Percentiles rank a stretch among this genome's conserved stretches.
These are phyloP conservation scores for Samia ricini DNA, from an alignment of 1,140 invertebrate species.

Conservation along the genomic window DNA sequence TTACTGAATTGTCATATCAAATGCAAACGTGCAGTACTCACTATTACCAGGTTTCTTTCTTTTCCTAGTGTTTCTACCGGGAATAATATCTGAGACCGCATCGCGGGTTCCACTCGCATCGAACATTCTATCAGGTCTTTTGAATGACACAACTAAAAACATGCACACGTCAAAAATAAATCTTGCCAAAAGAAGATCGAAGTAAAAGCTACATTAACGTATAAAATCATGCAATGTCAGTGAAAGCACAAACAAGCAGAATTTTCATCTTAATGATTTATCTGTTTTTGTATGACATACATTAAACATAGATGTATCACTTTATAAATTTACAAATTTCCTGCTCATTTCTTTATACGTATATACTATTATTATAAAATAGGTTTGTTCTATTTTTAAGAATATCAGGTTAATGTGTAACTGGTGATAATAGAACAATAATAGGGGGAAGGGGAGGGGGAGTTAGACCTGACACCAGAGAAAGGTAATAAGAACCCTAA, in stretches of 20 bases:
- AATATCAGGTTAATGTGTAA: no score
- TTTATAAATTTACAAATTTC: no score
- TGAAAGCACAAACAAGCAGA: not conserved
- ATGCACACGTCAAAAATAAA: slow-evolving; percentile 44
- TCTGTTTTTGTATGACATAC: not conserved
- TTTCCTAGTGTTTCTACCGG: slow-evolving; percentile 79
- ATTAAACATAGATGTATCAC: not conserved
- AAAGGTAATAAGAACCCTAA: not conserved
- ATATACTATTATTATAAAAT: no score
- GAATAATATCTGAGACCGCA: slow-evolving; percentile 39
- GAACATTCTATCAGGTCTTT: slow-evolving; percentile 62
- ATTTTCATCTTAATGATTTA: not conserved
- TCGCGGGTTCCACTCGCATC: slow-evolving; percentile 40
- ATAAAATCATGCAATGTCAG: not conserved
- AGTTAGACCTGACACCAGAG: no score
- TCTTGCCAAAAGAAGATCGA: slow-evolving; percentile 24
- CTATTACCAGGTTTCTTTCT: slow-evolving; percentile 86
- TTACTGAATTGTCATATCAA: not conserved
- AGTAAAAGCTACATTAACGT: slow-evolving; percentile 21
- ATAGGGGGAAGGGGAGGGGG: no score
- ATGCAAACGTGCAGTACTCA: slow-evolving; percentile 64
- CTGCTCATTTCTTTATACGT: no score
- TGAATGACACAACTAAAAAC: slow-evolving; percentile 76
- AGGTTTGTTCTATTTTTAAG: no score
- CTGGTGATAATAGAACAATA: no score